Evolutionary conservation across 2,113 vertebrate genomes (phyloP).

Genomic region (Megaleporinus macrocephalus): DNA sequence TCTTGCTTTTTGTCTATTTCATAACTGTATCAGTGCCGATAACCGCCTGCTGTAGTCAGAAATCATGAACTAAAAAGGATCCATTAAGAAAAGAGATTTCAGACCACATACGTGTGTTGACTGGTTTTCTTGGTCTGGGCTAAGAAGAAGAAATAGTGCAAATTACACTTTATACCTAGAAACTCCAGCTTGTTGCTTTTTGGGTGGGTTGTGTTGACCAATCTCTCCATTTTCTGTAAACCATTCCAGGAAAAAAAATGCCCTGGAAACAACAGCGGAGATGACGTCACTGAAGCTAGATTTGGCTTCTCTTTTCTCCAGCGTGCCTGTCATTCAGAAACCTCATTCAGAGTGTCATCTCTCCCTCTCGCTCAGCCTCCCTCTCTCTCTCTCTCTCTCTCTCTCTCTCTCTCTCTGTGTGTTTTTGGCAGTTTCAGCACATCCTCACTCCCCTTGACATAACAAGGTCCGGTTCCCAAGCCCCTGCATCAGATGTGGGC

Average conservation of each 20-base stretch:
- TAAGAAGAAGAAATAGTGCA: neutral
- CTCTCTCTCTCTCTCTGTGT: constrained; percentile 42
- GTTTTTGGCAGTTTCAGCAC: constrained; percentile 42
- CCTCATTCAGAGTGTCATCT: constrained; percentile 33
- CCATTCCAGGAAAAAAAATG: neutral
- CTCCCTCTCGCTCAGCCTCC: constrained; percentile 34
- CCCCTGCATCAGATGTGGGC: constrained; percentile 51
- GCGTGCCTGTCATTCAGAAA: constrained; percentile 21
- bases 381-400: constrained; percentile 30
- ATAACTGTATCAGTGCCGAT: too few relatives aligned
- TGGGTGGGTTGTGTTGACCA: neutral
- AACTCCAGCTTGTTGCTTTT: too few relatives aligned
- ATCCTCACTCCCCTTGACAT: constrained; percentile 48
- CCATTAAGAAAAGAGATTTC: too few relatives aligned
- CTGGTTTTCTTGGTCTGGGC: too few relatives aligned
- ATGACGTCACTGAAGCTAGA: constrained; percentile 22
- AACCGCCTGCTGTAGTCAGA: too few relatives aligned
- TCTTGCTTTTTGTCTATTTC: too few relatives aligned
- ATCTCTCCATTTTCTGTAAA: neutral
- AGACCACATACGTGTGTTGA: too few relatives aligned
- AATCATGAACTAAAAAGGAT: too few relatives aligned
- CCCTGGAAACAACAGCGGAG: constrained; percentile 25
- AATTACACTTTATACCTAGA: neutral
- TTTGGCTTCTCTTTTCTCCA: constrained; percentile 8
- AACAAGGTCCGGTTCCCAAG: constrained; percentile 53